Base-by-base conservation (phyloP, 37 sponge, comb jelly and placozoan genomes). In the Geodia barretti region DNA sequence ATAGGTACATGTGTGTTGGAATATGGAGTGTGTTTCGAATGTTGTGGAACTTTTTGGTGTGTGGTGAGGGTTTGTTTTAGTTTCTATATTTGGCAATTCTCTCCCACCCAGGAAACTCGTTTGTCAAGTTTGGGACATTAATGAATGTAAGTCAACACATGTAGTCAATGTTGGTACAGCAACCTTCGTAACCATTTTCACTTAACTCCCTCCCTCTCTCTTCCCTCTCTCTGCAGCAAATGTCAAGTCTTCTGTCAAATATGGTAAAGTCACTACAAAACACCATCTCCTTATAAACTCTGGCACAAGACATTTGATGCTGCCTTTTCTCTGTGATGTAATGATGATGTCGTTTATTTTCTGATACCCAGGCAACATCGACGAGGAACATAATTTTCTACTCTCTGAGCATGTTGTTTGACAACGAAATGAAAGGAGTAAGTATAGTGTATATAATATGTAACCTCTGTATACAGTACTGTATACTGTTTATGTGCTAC, bases 391-490 rank as follows among this genome's bases (percentile, higher is more conserved):
- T 92, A 24, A 38, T 88, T 0, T 30, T 69, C 26, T 83, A 76
- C 62, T 92, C 92, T 32, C 72, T 92, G 26, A 88, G 87, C 38
- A 61, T 88, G 37, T 47, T 92, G 31, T 88, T 84, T 84, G 92
- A 92, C 25, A 92, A 84, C 33, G 92, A 92, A 29, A 80, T 92
- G 43, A 84, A 84, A 72, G 88, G 88, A 26, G 92, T 92, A 43
- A 84, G 92, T 82, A 28, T 11, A 68, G 32, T 3, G n/a, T n/a
- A n/a, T n/a, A n/a, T n/a, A n/a, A n/a, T n/a, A n/a, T n/a, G n/a
- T n/a, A n/a, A n/a, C n/a, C n/a, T n/a, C n/a, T n/a, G n/a, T n/a
- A n/a, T n/a, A n/a, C n/a, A n/a, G n/a, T n/a, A n/a, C n/a, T n/a
- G n/a, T n/a, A n/a, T n/a, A n/a, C n/a, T n/a, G n/a, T n/a, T n/a